These are phyloP conservation scores for Podarcis cretensis DNA, from an alignment of 2,113 vertebrate genomes.

Conservation along the genomic window DNA sequence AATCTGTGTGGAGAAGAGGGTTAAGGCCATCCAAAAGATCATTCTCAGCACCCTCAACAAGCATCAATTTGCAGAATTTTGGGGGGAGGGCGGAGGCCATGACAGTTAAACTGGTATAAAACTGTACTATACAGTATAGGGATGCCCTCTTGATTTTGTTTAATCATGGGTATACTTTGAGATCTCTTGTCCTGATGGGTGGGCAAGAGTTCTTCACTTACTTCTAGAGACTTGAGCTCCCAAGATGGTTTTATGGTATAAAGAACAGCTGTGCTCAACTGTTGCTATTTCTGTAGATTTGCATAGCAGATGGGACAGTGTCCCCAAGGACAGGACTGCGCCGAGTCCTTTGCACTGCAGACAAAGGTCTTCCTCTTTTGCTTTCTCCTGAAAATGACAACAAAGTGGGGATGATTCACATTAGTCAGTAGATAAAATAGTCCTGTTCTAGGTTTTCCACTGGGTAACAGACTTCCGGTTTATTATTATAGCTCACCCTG, in stretches of 20 bases:
- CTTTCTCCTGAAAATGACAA: not conserved
- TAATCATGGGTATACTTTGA: not conserved
- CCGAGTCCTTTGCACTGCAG: not conserved
- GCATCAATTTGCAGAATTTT: not conserved
- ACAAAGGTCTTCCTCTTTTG: not conserved
- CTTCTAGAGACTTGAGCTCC: not conserved
- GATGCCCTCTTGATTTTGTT: not conserved
- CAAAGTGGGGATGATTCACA: not conserved
- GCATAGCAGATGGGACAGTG: not conserved
- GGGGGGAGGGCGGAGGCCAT: not conserved
- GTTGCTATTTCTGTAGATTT: conserved; percentile 20
- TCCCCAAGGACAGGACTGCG: not conserved
- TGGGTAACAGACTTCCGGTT: not conserved
- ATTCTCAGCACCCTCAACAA: not conserved
- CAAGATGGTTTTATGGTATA: not conserved
- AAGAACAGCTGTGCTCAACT: conserved; percentile 1
- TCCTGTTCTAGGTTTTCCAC: not conserved
- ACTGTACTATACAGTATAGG: too few species aligned
- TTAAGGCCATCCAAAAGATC: not conserved
- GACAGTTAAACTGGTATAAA: not conserved
- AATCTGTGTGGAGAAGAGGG: not conserved
- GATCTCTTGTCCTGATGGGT: not conserved
- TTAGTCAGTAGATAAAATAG: not conserved
- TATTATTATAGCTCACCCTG: not conserved
- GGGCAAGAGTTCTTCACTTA: not conserved